Evolutionary conservation across 2,888 invertebrate genomes (phyloP), one percentile per base, ranked within the genome.

Genomic region (Ceratothoa steindachneri): DNA sequence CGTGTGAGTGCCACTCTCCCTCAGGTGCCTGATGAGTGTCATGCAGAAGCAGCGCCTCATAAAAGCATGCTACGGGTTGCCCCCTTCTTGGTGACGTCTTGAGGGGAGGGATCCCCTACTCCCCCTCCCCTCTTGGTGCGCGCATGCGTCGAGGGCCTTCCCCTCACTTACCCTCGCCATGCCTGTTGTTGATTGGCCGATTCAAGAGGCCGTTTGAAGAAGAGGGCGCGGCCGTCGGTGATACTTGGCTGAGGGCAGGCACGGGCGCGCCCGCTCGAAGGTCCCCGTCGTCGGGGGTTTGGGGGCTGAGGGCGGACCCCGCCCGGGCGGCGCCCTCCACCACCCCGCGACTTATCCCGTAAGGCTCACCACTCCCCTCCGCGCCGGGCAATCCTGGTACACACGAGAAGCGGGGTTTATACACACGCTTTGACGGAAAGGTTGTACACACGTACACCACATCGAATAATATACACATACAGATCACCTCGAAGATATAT

Each of bases 231-330:
- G 51, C 67, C 12, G 53, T 52, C 12, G 73, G 67, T 19, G 74
- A 65, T 30, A 79, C 76, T 68, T 79, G 79, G 51, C 74, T 79
- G 5, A 79, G 73, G 24, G 79, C 79, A n/a, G 79, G 79, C 15
- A 73, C 79, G 22, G 79, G 79, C 15, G 71, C 79, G 9, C 60
- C 60, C 24, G 79, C 76, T 19, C 53, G 30, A 12, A 41, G 28
- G 31, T 74, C 74, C n/a, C 72, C 67, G 65, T 72, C 71, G 28
- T 74, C 31, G 52, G 53, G 60, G 19, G 31, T 15, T 19, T 1
- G 69, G 15, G 64, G 60, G 19, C 67, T 67, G 9, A 72, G 30
- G 51, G 72, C 65, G 1, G 71, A 51, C 28, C 79, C 76, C 3
- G 76, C 79, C 29, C 73, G 55, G 15, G 79, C 79, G 4, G 79